phyloP scores from a whole-genome alignment of 2,797 vertebrate species.

The Pipistrellus nathusii region DNA sequence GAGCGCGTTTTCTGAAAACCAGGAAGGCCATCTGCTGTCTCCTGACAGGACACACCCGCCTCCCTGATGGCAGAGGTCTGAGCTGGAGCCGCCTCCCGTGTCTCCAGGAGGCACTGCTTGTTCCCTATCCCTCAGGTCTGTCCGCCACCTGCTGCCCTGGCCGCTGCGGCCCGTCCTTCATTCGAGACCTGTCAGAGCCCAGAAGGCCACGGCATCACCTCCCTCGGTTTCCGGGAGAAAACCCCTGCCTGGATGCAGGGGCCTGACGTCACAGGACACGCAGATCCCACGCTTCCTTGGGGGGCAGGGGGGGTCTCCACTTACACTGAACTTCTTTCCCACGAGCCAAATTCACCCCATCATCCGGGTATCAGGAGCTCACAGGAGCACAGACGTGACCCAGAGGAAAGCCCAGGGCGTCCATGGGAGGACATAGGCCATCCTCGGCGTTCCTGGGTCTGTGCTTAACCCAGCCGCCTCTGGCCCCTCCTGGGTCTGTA shows the following conservation, averaged over 20 bases:
- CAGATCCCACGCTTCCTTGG: neutral
- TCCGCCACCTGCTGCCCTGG: neutral
- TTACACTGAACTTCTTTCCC: neutral
- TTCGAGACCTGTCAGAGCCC: neutral
- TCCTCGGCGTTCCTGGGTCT: fast-evolving
- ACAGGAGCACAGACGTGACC: neutral
- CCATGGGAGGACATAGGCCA: neutral
- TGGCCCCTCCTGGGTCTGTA: neutral
- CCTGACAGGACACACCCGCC: too few relatives aligned
- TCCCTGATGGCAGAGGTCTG: too few relatives aligned
- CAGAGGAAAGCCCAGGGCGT: neutral
- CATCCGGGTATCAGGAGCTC: neutral
- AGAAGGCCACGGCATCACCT: too few relatives aligned
- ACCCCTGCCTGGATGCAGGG: neutral
- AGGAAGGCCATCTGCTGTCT: too few relatives aligned
- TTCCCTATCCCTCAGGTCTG: neutral
- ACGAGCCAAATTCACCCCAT: neutral
- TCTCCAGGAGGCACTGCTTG: neutral
- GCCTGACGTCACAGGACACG: neutral
- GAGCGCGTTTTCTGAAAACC: too few relatives aligned
- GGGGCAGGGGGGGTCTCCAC: neutral
- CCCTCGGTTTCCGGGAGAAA: fast-evolving
- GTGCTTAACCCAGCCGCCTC: too few relatives aligned
- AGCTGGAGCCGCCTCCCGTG: neutral
- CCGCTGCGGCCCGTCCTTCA: neutral